These are phyloP conservation scores for Zhuqinia jingwanae DNA, from an alignment of 2,888 invertebrate species.

Conservation along the genomic window DNA sequence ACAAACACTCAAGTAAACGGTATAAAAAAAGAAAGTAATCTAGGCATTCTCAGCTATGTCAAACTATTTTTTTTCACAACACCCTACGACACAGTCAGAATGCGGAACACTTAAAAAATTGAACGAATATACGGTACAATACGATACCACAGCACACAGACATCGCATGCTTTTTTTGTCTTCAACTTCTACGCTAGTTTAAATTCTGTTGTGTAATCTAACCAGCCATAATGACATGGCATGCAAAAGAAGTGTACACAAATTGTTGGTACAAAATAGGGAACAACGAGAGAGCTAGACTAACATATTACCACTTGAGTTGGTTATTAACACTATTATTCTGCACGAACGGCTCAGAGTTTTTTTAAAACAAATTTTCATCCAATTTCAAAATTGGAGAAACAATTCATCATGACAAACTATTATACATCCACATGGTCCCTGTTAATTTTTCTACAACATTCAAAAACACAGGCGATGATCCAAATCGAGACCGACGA, in stretches of 20 bases:
- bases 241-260: not conserved
- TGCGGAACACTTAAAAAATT: slow-evolving; percentile 50
- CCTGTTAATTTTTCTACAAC: not conserved
- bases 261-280: not conserved
- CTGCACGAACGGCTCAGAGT: slow-evolving; percentile 23
- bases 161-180: no score
- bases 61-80: slow-evolving; percentile 69
- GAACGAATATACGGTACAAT: no score
- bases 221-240: slow-evolving; percentile 30
- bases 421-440: slow-evolving; percentile 11
- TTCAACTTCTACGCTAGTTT: no score
- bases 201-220: slow-evolving; percentile 41
- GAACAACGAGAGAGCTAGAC: no score
- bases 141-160: no score
- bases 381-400: not conserved
- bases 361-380: not conserved
- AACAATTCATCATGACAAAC: not conserved
- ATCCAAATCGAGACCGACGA: no score
- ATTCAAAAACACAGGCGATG: not conserved
- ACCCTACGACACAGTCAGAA: slow-evolving; percentile 59
- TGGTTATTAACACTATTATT: slow-evolving; percentile 34
- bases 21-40: slow-evolving; percentile 26
- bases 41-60: no score
- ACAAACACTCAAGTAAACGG: slow-evolving; percentile 25
- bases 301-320: not conserved